These are phyloP conservation scores for Ambastaia sidthimunki DNA, from an alignment of 2,797 vertebrate genomes.

Conservation along the genomic window DNA sequence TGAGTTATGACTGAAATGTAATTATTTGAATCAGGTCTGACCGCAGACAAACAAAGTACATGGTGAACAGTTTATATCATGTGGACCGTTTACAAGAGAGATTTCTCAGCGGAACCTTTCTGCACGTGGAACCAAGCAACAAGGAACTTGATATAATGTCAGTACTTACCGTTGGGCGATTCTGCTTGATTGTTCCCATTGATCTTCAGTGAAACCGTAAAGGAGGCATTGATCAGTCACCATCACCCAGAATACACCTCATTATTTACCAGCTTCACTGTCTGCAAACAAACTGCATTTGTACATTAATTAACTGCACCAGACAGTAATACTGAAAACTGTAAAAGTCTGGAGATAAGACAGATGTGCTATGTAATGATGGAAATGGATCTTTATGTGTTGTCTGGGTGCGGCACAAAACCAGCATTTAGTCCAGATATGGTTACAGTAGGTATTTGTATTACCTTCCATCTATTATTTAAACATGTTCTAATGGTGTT, in stretches of 20 bases:
- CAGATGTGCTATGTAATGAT: neutral
- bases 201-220: neutral
- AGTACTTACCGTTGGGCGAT: neutral
- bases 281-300: neutral
- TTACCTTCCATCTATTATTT: constrained; percentile 66
- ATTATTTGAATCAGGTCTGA: too few species aligned
- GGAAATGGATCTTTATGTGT: constrained; percentile 35
- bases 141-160: neutral
- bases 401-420: constrained; percentile 27
- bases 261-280: neutral
- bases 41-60: too few species aligned
- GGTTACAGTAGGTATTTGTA: constrained; percentile 59
- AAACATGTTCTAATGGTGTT: constrained; percentile 59
- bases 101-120: neutral
- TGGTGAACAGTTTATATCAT: too few species aligned
- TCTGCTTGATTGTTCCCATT: neutral
- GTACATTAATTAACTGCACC: neutral
- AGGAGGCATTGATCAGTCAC: neutral
- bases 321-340: neutral
- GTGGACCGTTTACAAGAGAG: too few species aligned
- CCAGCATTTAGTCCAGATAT: constrained; percentile 43
- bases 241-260: neutral
- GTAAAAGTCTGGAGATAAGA: neutral
- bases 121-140: neutral
- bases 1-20: too few species aligned